These are phyloP conservation scores for Ophioninae sp. DNA, from an alignment of 2,888 invertebrate genomes.

Conservation along the genomic window DNA sequence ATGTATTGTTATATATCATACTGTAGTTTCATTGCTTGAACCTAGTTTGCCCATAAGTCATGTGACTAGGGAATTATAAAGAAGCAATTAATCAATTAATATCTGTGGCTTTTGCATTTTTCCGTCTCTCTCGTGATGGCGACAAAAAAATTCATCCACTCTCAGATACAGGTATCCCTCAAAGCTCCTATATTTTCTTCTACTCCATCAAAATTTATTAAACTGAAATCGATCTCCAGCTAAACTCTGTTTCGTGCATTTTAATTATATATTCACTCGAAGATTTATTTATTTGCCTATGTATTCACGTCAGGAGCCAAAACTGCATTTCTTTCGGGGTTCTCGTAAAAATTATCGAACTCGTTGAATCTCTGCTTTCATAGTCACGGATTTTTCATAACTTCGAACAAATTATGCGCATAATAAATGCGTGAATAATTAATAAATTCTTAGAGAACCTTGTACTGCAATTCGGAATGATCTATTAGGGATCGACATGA, in stretches of 20 bases:
- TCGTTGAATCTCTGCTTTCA: constrained; percentile 33
- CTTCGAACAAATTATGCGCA: neutral
- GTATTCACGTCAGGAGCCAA: constrained; percentile 25
- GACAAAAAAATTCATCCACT: constrained; percentile 2
- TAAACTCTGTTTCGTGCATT: constrained; percentile 10
- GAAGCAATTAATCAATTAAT: no score
- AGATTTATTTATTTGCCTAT: constrained; percentile 13
- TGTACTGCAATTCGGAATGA: neutral
- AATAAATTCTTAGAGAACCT: neutral
- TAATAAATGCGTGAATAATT: neutral
- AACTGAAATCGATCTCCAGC: constrained; percentile 41
- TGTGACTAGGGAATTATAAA: no score
- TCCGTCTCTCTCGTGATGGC: neutral
- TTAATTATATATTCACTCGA: constrained; percentile 10
- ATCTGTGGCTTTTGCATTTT: no score
- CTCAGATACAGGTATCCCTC: neutral
- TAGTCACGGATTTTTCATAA: neutral
- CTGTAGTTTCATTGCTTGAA: no score
- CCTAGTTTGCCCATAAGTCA: no score
- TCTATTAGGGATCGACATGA: neutral
- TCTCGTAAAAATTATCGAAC: constrained; percentile 27
- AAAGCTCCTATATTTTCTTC: constrained; percentile 65
- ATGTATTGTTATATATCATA: no score
- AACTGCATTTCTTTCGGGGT: constrained; percentile 10
- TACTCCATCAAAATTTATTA: constrained; percentile 58